A percentile compares a stretch with the other conserved stretches of the same genome.
These are phyloP conservation scores for Nephrotoma flavescens DNA, from an alignment of 2,888 invertebrate genomes.

Conservation along the genomic window DNA sequence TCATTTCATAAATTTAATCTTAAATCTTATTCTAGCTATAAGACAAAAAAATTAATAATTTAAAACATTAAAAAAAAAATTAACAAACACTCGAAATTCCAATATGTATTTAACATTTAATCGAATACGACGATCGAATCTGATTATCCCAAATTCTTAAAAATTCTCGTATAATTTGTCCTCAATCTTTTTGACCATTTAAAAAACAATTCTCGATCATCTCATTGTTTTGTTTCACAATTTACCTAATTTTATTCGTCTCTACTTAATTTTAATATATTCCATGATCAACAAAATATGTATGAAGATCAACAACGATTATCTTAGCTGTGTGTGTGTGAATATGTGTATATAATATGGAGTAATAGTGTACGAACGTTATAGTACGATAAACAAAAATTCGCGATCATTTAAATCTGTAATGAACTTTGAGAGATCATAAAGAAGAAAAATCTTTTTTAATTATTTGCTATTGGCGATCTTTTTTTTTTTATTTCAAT, in stretches of 20 bases:
- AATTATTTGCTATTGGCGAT: background rate
- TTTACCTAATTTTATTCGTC: background rate
- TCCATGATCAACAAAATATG: background rate
- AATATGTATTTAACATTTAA: background rate
- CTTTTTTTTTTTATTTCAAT: background rate
- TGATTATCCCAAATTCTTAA: background rate
- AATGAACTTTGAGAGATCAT: background rate
- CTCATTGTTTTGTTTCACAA: background rate
- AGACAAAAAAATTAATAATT: background rate
- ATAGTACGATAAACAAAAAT: background rate
- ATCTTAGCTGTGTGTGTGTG: background rate
- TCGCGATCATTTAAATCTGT: background rate
- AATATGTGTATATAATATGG: background rate
- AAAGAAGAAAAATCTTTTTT: background rate
- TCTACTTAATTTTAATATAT: background rate
- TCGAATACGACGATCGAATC: background rate
- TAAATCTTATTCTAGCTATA: background rate
- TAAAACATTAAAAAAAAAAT: background rate
- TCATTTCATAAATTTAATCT: background rate
- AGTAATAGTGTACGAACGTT: too few relatives aligned
- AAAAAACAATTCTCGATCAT: background rate
- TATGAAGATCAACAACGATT: background rate
- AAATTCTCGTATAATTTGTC: background rate
- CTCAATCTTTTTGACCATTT: background rate
- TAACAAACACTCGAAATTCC: background rate